Base-by-base conservation (phyloP, 2,888 invertebrate genomes). In the Phortica magna region DNA sequence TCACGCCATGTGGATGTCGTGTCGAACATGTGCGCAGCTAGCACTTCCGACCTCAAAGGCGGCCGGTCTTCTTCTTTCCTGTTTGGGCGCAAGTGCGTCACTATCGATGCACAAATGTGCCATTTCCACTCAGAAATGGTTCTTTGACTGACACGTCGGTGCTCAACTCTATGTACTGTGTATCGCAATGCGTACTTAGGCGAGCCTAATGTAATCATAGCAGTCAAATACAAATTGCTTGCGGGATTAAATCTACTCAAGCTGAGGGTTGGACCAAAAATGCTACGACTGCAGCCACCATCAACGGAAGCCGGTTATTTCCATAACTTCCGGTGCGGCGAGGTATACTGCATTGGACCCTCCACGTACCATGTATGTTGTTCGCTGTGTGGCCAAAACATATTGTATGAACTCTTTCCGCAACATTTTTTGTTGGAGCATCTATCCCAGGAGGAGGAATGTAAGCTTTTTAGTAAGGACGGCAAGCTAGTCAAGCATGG, bases 261-360 rank as follows among this genome's bases (percentile, higher is more conserved):
- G 14, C 64, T 9, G 68, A 61, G 22, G 68, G 67, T 48, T 7
- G 59, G n/a, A 48, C 12, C 41, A n/a, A 78, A 74, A 31, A 90
- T 90, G 91, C 79, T 91, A 70, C 88, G 88, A 83, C 72, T 88
- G 73, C 79, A 83, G 61, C 78, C 79, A 64, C 76, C 82, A 12
- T 42, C 43, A 1, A 76, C 74, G 9, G 76, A 75, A 6, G 39
- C 17, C 43, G 75, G 55, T 14, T 48, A 78, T 19, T 85, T 79
- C 75, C 80, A 83, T 17, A 89, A 89, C 70, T 83, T 89, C 17
- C 89, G 89, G 71, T 91, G 91, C 73, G 90, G 90, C 12, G 91
- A 90, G 73, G 84, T 90, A 1, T 80, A 83, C 7, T 91, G 85
- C 67, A 76, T 84, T 17, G 82, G 88, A 4, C 84, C 90, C 10